phyloP scores from a whole-genome alignment of 2,113 vertebrate genomes.

The Lophius piscatorius region DNA sequence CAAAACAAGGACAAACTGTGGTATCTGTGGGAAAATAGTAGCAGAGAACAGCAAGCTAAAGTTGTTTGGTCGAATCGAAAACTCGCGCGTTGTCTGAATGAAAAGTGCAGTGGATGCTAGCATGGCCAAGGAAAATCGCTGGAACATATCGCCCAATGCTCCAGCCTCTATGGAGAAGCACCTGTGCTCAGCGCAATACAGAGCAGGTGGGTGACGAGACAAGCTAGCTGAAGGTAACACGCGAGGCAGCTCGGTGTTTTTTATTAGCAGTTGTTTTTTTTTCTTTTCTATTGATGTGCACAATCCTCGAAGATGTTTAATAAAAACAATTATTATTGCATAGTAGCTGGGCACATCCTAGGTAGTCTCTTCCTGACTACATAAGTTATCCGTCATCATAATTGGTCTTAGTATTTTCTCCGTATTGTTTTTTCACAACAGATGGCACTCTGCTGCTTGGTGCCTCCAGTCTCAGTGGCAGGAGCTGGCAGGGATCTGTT shows the following conservation, averaged over 20 bases:
- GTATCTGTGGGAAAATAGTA: constrained; percentile 6
- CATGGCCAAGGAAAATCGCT: constrained; percentile 83
- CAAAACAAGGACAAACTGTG: neutral
- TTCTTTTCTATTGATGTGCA: too few species aligned
- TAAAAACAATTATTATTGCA: too few species aligned
- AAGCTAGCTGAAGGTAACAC: constrained; percentile 1
- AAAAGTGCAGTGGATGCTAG: constrained; percentile 54
- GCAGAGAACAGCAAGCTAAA: neutral
- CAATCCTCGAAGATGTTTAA: too few species aligned
- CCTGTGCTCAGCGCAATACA: constrained; percentile 86
- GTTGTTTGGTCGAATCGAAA: neutral
- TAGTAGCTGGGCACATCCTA: too few species aligned
- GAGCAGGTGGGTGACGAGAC: constrained; percentile 73
- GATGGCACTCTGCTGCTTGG: constrained; percentile 90
- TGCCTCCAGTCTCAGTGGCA: constrained; percentile 88
- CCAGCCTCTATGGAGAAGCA: constrained; percentile 95
- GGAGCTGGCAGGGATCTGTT: constrained; percentile 93
- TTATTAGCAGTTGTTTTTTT: neutral
- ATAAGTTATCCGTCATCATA: too few species aligned
- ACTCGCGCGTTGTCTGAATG: constrained; percentile 34
- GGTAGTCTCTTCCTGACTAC: too few species aligned
- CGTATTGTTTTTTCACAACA: constrained; percentile 44
- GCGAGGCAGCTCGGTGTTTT: constrained; percentile 36
- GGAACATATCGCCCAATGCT: constrained; percentile 90
- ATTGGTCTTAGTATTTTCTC: too few species aligned